Evolutionary conservation across 53 echinoderm and acorn worm species (phyloP).

Genomic region (Crossaster papposus): DNA sequence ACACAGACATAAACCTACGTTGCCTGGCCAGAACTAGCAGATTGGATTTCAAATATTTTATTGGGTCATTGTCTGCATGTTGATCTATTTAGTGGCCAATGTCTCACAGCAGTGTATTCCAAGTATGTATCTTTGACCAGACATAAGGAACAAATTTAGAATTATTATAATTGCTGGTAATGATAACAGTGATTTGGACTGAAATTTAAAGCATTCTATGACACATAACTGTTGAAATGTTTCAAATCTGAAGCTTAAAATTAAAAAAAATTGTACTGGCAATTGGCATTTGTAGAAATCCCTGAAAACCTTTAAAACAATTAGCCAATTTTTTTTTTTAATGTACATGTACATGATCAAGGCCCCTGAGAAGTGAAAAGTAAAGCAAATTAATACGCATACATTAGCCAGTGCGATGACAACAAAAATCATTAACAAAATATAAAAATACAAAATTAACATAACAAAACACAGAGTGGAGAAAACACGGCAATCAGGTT

Average conservation of each 20-base stretch:
- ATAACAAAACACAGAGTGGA: neutral
- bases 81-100: neutral
- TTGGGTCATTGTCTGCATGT: no score
- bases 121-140: neutral
- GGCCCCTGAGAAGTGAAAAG: no score
- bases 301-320: no score
- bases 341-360: no score
- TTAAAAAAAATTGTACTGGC: no score
- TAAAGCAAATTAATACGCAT: neutral
- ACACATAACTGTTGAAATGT: no score
- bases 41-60: conserved; percentile 37
- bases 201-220: no score
- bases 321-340: no score
- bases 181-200: neutral
- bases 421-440: neutral
- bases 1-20: neutral
- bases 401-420: neutral
- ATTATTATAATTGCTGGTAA: neutral
- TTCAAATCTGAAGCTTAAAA: no score
- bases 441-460: neutral
- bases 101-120: neutral
- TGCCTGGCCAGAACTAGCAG: neutral
- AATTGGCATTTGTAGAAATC: no score
- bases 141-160: neutral
- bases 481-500: neutral